Evolutionary conservation across 2,888 invertebrate genomes (phyloP), one percentile per base, ranked within the genome.

Genomic region (Brachypalpus laphriformis): DNA sequence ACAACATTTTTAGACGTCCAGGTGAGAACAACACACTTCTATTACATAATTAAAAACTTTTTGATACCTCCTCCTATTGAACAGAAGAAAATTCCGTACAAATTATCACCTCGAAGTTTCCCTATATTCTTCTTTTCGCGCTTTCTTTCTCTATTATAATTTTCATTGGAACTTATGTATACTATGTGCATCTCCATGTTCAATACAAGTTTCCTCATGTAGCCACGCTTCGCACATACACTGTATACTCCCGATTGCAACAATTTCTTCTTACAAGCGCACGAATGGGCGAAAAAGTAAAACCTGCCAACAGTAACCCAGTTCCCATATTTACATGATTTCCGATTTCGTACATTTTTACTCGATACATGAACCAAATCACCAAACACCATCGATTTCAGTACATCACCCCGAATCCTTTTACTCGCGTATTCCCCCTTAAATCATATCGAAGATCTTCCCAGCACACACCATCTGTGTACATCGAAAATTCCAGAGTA

Each of bases 301-400:
- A 65, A 47, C 18, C 16, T 25, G 25, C 40, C 61, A 51, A 37
- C 28, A 37, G 51, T 65, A 85, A 76, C 85, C 80, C 59, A 76
- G 51, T 61, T 68, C 14, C 40, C n/a, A 20, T 70, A 82, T 78
- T 66, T 54, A 75, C 40, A 80, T 65, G 51, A 42, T 59, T 59
- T 75, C 18, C 57, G 51, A 68, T 74, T 82, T 34, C 16, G 63
- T 66, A 76, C 65, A 31, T 42, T 74, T 37, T 28, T 18, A 68
- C 22, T 47, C 63, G 37, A 65, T 25, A 65, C 76, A 71, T 59
- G 66, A 76, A 49, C 45, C 37, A 81, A 72, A 66, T 66, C 66
- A 51, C 54, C 77, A 49, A 75, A 66, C 75, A 71, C 51, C 76
- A 75, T 80, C 80, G 75, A 85, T 81, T 85, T 71, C 71, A 31